Evolutionary conservation across 2,888 invertebrate species (phyloP).

Genomic region (Thera britannica): DNA sequence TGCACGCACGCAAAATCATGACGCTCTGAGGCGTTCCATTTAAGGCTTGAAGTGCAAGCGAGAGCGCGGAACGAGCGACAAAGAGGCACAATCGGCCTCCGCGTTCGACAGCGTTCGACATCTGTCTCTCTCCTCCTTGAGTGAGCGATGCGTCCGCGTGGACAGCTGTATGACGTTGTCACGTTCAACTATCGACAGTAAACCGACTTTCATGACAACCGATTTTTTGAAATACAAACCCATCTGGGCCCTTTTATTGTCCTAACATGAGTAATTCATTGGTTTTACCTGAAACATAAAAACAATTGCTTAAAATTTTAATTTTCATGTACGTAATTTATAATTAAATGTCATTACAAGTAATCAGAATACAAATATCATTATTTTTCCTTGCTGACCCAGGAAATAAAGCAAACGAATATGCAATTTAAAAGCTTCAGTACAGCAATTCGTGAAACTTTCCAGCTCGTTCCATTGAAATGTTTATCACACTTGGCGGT

Average conservation of each 20-base stretch:
- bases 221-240: neutral
- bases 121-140: no score
- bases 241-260: neutral
- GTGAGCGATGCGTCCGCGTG: no score
- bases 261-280: neutral
- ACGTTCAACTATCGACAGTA: no score
- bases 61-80: no score
- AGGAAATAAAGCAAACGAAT: constrained; percentile 20
- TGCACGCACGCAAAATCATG: no score
- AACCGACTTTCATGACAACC: no score
- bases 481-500: constrained; percentile 44
- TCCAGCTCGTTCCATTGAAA: constrained; percentile 30
- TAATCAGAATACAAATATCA: neutral
- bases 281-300: constrained; percentile 1
- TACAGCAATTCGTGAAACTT: constrained; percentile 24
- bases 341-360: neutral
- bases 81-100: no score
- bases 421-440: constrained; percentile 19
- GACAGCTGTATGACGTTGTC: no score
- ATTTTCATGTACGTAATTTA: no score
- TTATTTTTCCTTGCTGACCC: constrained; percentile 12
- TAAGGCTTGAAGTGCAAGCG: no score
- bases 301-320: neutral
- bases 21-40: no score
- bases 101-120: no score